Evolutionary conservation across 2,888 invertebrate genomes (phyloP), one percentile per base, ranked within the genome.

Genomic region (Ophioninae sp.): DNA sequence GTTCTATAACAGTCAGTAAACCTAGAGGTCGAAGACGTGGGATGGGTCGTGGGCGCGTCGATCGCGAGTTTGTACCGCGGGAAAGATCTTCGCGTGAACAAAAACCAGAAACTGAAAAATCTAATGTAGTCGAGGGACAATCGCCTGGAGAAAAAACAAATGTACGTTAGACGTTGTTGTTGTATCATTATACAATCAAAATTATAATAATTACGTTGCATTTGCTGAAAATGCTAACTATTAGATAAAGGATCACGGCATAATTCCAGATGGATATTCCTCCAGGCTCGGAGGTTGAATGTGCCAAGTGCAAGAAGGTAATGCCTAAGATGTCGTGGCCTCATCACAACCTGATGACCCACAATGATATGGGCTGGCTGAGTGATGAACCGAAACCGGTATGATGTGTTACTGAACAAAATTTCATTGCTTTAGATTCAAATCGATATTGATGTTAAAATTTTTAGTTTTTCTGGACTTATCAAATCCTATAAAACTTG

Each of bases 361-460:
- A 96, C 89, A 94, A 94, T 82, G 94, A 95, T 86, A 91, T 95
- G 86, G 94, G 94, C 8, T 95, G 95, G 95, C 90, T 93, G 75
- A 93, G 93, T 30, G 94, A 94, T 50, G 93, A 94, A 74, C 84
- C 89, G 59, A 93, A 94, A 65, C 89, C 95, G 88, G 95, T 95
- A 93, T 93, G 93, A 91, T 68, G 3, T 17, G 13, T 70, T 23
- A 39, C 37, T 39, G 41, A n/a, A 44, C 39, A 2, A 17, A 17
- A 21, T 65, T 74, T 39, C 13, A 59, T 37, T 2, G 50, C 50
- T 13, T 0, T 2, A 17, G 17, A 17, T 13, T 50, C 3, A 17
- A 30, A n/a, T 64, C 7, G 3, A 23, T 13, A 23, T 17, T n/a
- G 23, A 0, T n/a, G 10, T 2, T 6, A 0, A 68, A 44, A 70